A percentile compares a stretch with the other conserved stretches of the same genome.
Evolutionary conservation across 1,140 invertebrate species (phyloP).

Genomic region (Zaprionus nigranus): DNA sequence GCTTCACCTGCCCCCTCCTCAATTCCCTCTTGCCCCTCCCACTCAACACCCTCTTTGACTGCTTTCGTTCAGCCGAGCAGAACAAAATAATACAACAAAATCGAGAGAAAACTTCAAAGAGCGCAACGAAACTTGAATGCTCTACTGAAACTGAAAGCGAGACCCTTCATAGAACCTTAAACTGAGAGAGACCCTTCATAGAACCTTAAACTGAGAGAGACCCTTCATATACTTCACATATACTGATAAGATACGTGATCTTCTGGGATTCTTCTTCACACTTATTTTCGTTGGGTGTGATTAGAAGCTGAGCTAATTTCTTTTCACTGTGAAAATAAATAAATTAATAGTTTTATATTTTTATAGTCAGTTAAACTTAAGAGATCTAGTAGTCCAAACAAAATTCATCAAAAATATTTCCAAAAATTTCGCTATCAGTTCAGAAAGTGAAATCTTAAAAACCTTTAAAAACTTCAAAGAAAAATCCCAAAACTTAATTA

Average conservation of each 20-base stretch:
- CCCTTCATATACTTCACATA: background rate
- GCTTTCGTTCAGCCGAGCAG: slow-evolving; percentile 53
- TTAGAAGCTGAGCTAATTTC: background rate
- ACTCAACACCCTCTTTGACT: slow-evolving; percentile 27
- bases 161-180: background rate
- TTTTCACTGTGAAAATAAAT: background rate
- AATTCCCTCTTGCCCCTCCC: background rate
- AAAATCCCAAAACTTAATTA: no score
- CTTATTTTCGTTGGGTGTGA: background rate
- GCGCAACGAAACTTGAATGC: slow-evolving; percentile 34
- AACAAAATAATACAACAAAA: slow-evolving; percentile 42
- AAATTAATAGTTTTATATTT: background rate
- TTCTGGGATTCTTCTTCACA: background rate
- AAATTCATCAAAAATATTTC: background rate
- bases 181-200: background rate
- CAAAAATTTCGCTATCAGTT: no score
- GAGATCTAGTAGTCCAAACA: no score
- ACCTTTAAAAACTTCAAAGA: background rate
- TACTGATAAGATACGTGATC: slow-evolving; percentile 14
- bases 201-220: background rate
- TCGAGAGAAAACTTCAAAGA: slow-evolving; percentile 2
- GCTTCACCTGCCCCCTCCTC: background rate
- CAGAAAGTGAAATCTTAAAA: background rate
- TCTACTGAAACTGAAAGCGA: slow-evolving; percentile 8
- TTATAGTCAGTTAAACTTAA: background rate